Evolutionary conservation across 2,797 vertebrate species (phyloP).

Genomic region (Cryptoprocta ferox): DNA sequence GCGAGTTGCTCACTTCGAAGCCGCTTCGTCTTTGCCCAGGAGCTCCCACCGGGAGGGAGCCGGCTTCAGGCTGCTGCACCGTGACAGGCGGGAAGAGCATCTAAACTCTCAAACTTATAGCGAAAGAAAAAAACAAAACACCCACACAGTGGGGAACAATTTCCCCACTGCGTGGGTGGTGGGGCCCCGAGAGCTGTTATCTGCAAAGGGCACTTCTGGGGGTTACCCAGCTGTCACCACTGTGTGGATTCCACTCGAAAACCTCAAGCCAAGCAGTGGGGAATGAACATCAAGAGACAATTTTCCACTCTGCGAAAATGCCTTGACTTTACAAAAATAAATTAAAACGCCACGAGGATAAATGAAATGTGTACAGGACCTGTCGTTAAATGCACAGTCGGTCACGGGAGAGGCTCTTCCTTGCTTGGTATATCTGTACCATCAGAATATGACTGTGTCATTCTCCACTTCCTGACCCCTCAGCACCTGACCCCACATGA

Average conservation of each 20-base stretch:
- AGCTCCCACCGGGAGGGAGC: background rate
- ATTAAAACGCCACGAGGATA: constrained; percentile 1
- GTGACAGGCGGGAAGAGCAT: constrained; percentile 54
- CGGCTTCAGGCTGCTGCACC: background rate
- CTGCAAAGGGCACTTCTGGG: constrained; percentile 90
- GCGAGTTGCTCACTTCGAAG: background rate
- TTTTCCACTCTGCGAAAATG: constrained; percentile 72
- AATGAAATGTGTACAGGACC: background rate
- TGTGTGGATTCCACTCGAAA: constrained; percentile 84
- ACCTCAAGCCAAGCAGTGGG: constrained; percentile 85
- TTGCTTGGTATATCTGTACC: fast-evolving
- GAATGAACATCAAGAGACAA: constrained; percentile 82
- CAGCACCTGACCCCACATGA: background rate
- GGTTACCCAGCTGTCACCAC: constrained; percentile 90
- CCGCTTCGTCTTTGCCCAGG: background rate
- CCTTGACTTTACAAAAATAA: constrained; percentile 59
- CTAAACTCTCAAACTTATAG: constrained; percentile 74
- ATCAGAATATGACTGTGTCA: background rate
- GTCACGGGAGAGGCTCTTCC: background rate
- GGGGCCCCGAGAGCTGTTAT: constrained; percentile 86
- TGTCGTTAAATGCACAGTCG: too few relatives aligned
- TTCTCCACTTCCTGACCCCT: background rate
- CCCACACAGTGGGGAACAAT: constrained; percentile 88
- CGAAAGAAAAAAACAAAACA: constrained; percentile 82
- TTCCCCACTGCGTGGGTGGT: constrained; percentile 87